Evolutionary conservation across 2,797 vertebrate genomes (phyloP), one percentile per base, ranked within the genome.

Genomic region (Sebastes umbrosus): DNA sequence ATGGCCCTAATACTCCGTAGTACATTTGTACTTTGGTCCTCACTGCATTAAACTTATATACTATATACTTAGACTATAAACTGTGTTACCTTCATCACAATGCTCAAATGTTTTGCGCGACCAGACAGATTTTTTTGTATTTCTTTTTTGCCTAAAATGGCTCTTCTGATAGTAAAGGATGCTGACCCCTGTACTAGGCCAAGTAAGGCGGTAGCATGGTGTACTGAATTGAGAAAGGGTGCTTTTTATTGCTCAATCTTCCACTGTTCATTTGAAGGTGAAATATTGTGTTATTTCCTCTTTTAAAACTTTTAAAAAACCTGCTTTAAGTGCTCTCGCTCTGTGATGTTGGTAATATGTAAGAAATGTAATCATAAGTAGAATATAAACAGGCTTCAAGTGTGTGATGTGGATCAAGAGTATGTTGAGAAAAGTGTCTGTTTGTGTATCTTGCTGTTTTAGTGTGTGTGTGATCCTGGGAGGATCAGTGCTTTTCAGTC

Each of bases 401-500:
- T 11, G 58, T 59, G 43, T 6, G 31, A 75, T 74, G 29, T 64
- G 25, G 66, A 73, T 84, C 43, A 58, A 10, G 60, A 16, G 20
- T 43, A 29, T 50, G 11, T 50, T 5, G 18, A 60, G 55, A 31
- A 36, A 66, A 50, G 46, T 27, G 13, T 24, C 9, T 63, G 14
- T 32, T 13, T 43, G 39, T 32, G 13, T 39, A 8, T 50, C 8
- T 64, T 22, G 20, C 16, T 34, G 22, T 72, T 34, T 25, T 22
- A 57, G 55, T 22, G 57, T 27, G 46, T 12, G 24, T 34, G 59
- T 24, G 68, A 85, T 84, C 70, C 60, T 70, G 69, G 85, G 77
- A 62, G 75, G 80, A 84, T 91, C 88, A 90, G 82, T 64, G 77
- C 73, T 79, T 86, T 84, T 82, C 77, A 78, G 74, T 63, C 57